Evolutionary conservation across 2,888 invertebrate species (phyloP).

Genomic region (Lasius fuliginosus): DNA sequence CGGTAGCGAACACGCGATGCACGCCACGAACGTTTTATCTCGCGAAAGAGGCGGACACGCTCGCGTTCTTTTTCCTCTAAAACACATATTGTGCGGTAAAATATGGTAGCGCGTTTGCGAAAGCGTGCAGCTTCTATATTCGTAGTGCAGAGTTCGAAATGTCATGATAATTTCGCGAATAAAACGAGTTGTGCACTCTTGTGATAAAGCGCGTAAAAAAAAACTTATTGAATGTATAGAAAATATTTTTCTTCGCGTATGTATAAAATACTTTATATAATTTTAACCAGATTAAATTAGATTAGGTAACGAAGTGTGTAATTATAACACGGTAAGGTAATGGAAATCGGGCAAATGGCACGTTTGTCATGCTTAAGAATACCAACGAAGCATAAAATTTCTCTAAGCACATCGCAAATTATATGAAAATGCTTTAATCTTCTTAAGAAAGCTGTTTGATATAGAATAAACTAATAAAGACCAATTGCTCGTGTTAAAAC

Average conservation of each 20-base stretch:
- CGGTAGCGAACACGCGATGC: constrained; percentile 40
- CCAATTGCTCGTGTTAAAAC: neutral
- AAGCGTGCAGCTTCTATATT: constrained; percentile 32
- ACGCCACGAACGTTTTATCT: constrained; percentile 51
- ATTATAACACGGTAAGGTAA: neutral
- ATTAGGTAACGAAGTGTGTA: neutral
- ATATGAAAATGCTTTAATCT: neutral
- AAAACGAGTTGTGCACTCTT: neutral
- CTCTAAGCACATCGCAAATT: neutral
- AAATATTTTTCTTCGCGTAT: neutral
- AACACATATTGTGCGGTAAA: constrained; percentile 26
- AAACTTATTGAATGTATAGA: neutral
- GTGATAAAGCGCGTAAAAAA: neutral
- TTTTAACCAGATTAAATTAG: neutral
- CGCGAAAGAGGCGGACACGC: constrained; percentile 31
- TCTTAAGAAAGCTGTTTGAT: neutral
- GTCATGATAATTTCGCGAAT: constrained; percentile 21
- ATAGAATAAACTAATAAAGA: neutral
- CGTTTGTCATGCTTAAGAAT: constrained; percentile 20
- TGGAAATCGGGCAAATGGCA: neutral
- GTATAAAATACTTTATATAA: neutral
- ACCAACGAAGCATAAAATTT: constrained; percentile 11
- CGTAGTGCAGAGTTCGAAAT: constrained; percentile 19
- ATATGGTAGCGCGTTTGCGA: constrained; percentile 14
- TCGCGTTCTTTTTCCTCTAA: constrained; percentile 36